Conservation (phyloP, 2,113 vertebrate species). For the Dicaeum eximium region DNA sequence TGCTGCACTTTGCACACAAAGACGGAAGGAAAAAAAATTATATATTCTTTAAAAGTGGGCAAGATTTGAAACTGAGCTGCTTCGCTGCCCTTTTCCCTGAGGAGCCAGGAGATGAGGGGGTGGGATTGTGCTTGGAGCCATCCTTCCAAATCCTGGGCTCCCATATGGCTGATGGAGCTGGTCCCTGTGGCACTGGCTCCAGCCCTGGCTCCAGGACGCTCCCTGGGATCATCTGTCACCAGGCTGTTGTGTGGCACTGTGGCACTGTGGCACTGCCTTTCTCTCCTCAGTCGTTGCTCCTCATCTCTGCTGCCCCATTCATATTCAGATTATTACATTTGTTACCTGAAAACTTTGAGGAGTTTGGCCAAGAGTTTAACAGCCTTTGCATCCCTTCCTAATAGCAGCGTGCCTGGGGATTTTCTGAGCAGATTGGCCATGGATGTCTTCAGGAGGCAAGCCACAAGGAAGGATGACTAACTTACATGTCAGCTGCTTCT, state of each 20-base stretch:
- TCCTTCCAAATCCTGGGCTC: slow-evolving; percentile 23
- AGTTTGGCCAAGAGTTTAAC: background rate
- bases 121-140: slow-evolving; percentile 22
- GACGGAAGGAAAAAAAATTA: background rate
- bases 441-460: slow-evolving; percentile 10
- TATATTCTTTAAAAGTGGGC: background rate
- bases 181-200: slow-evolving; percentile 4
- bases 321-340: background rate
- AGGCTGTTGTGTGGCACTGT: background rate
- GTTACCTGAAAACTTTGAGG: background rate
- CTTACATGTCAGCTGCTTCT: slow-evolving; percentile 32
- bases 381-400: background rate
- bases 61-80: background rate
- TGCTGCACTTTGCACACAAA: background rate
- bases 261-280: background rate
- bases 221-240: background rate
- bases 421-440: slow-evolving; percentile 23
- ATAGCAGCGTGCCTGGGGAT: background rate
- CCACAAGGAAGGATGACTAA: slow-evolving; percentile 51
- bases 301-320: background rate
- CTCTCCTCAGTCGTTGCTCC: background rate
- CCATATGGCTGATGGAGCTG: slow-evolving; percentile 25
- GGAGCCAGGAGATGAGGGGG: slow-evolving; percentile 36
- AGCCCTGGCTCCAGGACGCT: slow-evolving; percentile 4
- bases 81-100: slow-evolving; percentile 16